Percentiles rank a stretch among this genome's conserved stretches.
These are phyloP conservation scores for Nematolebias whitei DNA, from an alignment of 2,113 vertebrate species.

Conservation along the genomic window DNA sequence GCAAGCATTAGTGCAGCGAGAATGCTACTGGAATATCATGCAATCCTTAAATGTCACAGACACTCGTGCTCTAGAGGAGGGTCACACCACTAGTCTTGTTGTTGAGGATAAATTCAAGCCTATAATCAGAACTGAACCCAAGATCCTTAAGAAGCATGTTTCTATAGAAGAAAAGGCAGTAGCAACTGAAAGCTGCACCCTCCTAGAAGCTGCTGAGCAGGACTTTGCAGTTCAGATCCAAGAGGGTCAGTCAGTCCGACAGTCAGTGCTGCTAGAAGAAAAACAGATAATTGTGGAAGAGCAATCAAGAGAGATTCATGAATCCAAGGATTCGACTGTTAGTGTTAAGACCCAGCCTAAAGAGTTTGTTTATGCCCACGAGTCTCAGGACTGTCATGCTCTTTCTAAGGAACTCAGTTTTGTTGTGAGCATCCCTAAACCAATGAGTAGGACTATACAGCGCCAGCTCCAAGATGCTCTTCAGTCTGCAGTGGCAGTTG, in stretches of 20 bases:
- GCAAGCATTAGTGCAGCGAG: conserved; percentile 77
- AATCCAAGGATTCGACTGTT: conserved; percentile 43
- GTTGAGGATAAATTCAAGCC: conserved; percentile 55
- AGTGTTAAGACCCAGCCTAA: conserved; percentile 67
- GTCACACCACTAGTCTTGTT: conserved; percentile 63
- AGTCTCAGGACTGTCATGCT: conserved; percentile 66
- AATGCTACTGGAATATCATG: conserved; percentile 74
- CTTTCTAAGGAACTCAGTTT: conserved; percentile 82
- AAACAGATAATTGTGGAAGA: conserved; percentile 80
- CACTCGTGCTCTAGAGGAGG: conserved; percentile 69
- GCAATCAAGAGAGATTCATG: conserved; percentile 39
- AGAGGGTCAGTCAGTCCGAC: conserved; percentile 82
- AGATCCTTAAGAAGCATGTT: conserved; percentile 65
- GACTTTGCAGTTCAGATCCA: conserved; percentile 81
- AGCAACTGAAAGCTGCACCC: conserved; percentile 72
- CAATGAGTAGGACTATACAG: conserved; percentile 73
- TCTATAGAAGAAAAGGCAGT: conserved; percentile 72
- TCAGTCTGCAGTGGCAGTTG: conserved; percentile 79
- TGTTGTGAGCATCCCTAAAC: conserved; percentile 69
- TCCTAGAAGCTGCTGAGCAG: conserved; percentile 77
- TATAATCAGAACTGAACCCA: conserved; percentile 73
- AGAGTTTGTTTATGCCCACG: conserved; percentile 53
- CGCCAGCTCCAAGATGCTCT: conserved; percentile 82
- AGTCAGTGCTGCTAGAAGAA: conserved; percentile 82
- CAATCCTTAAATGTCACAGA: conserved; percentile 74